Percentiles rank a stretch among this genome's conserved stretches.
Conservation (phyloP, 2,888 invertebrate genomes). For the Drosophila diplacantha region DNA sequence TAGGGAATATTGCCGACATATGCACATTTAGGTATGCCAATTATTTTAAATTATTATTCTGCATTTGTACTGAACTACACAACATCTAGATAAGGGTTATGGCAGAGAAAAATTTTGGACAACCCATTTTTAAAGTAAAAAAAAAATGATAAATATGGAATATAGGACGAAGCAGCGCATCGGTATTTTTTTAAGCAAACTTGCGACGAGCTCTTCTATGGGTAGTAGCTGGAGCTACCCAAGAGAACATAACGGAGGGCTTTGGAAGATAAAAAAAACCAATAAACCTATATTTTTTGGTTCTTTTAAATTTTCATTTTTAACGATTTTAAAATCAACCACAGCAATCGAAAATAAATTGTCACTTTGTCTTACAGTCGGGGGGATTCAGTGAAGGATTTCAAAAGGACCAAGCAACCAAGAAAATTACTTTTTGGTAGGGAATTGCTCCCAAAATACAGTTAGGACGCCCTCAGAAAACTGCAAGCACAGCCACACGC, state of each 20-base stretch:
- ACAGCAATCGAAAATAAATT: neutral
- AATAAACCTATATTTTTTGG: neutral
- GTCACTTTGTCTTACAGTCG: neutral
- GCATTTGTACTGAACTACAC: neutral
- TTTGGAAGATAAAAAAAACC: too few relatives aligned
- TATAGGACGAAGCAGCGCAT: neutral
- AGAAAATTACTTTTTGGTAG: neutral
- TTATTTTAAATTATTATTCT: neutral
- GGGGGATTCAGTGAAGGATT: neutral
- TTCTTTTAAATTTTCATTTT: neutral
- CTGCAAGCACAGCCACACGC: slow-evolving; percentile 8
- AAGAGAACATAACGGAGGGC: neutral
- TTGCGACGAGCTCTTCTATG: neutral
- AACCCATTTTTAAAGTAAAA: neutral
- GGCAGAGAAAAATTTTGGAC: neutral
- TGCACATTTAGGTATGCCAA: neutral
- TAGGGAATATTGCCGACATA: neutral
- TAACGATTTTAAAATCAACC: neutral
- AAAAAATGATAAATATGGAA: neutral
- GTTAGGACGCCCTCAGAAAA: slow-evolving; percentile 20
- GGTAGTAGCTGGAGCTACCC: neutral
- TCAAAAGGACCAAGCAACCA: neutral
- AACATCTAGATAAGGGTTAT: neutral
- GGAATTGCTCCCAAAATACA: slow-evolving; percentile 7
- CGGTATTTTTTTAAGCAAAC: neutral